These are phyloP conservation scores for Diplodus puntazzo DNA, from an alignment of 2,797 vertebrate genomes.

Conservation along the genomic window DNA sequence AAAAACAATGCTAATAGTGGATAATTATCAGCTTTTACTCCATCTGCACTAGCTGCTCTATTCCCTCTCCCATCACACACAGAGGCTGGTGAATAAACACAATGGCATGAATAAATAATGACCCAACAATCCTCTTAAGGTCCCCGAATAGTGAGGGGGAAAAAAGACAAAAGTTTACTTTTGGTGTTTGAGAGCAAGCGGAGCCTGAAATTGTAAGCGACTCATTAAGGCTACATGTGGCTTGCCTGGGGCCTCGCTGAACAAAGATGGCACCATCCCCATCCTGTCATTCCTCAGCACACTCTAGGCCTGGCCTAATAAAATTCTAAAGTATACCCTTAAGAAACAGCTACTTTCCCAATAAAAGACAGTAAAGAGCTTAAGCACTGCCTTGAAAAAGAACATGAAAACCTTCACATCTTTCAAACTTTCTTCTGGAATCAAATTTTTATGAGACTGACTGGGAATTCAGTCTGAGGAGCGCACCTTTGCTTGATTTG, in stretches of 20 bases:
- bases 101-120: constrained; percentile 86
- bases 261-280: constrained; percentile 78
- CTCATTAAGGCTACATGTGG: constrained; percentile 85
- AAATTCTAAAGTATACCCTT: constrained; percentile 76
- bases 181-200: constrained; percentile 83
- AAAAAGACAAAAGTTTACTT: constrained; percentile 85
- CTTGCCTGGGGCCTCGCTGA: constrained; percentile 76
- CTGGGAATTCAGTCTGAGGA: constrained; percentile 20
- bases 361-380: constrained; percentile 71
- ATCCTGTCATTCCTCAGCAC: constrained; percentile 68
- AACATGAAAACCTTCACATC: constrained; percentile 25
- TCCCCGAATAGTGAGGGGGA: constrained; percentile 73
- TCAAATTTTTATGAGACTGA: constrained; percentile 18
- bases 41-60: constrained; percentile 61
- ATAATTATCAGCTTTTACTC: constrained; percentile 82
- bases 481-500: constrained; percentile 27
- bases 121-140: constrained; percentile 83
- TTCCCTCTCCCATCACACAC: constrained; percentile 71
- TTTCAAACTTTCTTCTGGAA: constrained; percentile 48
- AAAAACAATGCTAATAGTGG: constrained; percentile 82
- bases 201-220: constrained; percentile 84
- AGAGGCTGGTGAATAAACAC: constrained; percentile 83
- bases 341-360: constrained; percentile 67
- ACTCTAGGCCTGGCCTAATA: constrained; percentile 74
- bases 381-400: constrained; percentile 43